Conservation (phyloP, 2,113 vertebrate genomes). For the Sinocyclocheilus maitianheensis region DNA sequence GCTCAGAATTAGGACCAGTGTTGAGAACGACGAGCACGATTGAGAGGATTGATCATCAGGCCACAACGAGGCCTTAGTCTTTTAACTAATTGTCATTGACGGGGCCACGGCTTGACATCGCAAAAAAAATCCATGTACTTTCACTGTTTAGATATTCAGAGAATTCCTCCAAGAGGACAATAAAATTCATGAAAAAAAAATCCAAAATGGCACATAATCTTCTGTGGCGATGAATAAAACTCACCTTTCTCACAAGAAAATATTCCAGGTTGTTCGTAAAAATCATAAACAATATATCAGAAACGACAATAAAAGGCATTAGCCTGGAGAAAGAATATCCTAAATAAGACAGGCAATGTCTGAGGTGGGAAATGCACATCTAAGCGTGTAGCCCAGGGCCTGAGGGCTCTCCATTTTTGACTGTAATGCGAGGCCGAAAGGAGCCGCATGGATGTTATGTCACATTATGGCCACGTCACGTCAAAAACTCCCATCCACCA, state of each 20-base stretch:
- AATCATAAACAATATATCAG: background rate
- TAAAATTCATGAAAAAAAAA: constrained; percentile 4
- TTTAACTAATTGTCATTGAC: background rate
- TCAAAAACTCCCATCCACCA: constrained; percentile 37
- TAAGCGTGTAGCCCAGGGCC: constrained; percentile 3
- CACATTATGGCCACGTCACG: constrained; percentile 28
- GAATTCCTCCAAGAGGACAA: background rate
- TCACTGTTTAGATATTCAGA: background rate
- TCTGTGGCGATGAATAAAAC: constrained; percentile 30
- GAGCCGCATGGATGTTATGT: constrained; percentile 35
- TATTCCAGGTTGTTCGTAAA: constrained; percentile 21
- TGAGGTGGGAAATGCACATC: constrained; percentile 28
- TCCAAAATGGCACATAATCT: constrained; percentile 23
- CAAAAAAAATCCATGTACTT: background rate
- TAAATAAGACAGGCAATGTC: constrained; percentile 13
- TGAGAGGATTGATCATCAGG: constrained; percentile 16
- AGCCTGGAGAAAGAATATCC: background rate
- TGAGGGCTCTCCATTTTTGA: constrained; percentile 13
- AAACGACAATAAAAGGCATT: background rate
- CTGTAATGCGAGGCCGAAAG: constrained; percentile 7
- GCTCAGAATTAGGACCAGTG: background rate
- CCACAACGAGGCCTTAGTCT: background rate
- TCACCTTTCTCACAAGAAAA: constrained; percentile 50
- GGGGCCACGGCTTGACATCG: background rate
- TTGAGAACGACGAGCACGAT: background rate